These are phyloP conservation scores for Hydraecia micacea DNA, from an alignment of 2,888 invertebrate species.

Conservation along the genomic window DNA sequence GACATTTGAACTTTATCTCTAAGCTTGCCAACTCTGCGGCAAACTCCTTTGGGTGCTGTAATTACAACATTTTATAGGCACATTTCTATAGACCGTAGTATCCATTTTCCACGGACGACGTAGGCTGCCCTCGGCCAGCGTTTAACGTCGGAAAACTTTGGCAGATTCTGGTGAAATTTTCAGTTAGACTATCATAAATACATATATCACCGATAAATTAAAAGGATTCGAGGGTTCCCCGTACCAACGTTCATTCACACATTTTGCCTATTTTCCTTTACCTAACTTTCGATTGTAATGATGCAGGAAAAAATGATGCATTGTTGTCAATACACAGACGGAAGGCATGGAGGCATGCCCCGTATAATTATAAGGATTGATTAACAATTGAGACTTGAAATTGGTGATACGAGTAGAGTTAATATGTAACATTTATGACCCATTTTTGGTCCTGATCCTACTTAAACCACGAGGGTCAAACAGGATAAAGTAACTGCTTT, in stretches of 20 bases:
- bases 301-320: neutral
- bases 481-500: neutral
- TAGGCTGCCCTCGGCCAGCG: neutral
- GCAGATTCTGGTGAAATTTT: neutral
- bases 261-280: conserved; percentile 13
- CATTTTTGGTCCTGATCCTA: neutral
- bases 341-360: neutral
- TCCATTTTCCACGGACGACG: neutral
- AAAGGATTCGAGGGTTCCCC: neutral
- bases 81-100: neutral
- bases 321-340: neutral
- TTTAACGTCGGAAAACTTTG: neutral
- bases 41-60: conserved; percentile 11
- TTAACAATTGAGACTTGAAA: neutral
- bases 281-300: neutral
- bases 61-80: neutral
- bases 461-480: neutral
- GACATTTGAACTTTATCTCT: conserved; percentile 31
- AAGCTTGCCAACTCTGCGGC: conserved; percentile 2
- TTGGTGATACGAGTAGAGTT: neutral
- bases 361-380: neutral
- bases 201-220: too few relatives aligned
- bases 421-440: neutral
- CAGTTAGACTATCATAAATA: too few relatives aligned
- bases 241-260: neutral